Conservation (phyloP, 30 jellyfish, hydroid and myxozoan species). For the Pelagia noctiluca region DNA sequence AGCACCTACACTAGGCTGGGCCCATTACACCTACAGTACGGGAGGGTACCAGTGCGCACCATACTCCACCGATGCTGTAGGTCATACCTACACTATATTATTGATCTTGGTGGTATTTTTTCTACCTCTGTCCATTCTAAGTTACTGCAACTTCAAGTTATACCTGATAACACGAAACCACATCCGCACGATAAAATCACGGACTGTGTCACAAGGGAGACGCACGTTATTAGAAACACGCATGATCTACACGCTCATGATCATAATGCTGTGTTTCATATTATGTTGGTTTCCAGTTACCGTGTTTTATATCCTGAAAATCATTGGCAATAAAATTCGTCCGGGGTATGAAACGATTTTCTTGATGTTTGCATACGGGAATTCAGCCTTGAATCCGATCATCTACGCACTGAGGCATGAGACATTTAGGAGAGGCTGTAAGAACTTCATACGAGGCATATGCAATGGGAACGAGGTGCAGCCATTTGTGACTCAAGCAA, state of each 20-base stretch:
- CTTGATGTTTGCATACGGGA: conserved; percentile 55
- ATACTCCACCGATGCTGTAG: conserved; percentile 15
- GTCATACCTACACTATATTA: not conserved
- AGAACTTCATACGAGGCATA: no score
- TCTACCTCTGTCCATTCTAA: conserved; percentile 39
- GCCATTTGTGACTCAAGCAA: no score
- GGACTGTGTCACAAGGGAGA: not conserved
- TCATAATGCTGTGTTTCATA: conserved; percentile 49
- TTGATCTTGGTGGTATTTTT: conserved; percentile 6
- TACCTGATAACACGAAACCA: conserved; percentile 33
- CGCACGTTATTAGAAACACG: conserved; percentile 26
- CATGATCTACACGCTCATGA: conserved; percentile 46
- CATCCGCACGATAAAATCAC: conserved; percentile 18
- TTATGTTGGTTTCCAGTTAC: conserved; percentile 55
- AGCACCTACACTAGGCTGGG: conserved; percentile 86
- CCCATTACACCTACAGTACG: conserved; percentile 43
- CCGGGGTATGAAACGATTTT: conserved; percentile 17
- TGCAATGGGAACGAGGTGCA: no score
- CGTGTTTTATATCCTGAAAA: not conserved
- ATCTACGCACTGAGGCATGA: conserved; percentile 76
- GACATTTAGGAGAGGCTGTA: conserved; percentile 62
- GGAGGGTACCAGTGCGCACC: conserved; percentile 86
- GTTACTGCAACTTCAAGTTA: conserved; percentile 43
- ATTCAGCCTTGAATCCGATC: conserved; percentile 77
- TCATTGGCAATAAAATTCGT: not conserved